A percentile compares a stretch with the other conserved stretches of the same genome.
These are phyloP conservation scores for Felis chaus DNA, from an alignment of 2,113 vertebrate genomes.

Conservation along the genomic window DNA sequence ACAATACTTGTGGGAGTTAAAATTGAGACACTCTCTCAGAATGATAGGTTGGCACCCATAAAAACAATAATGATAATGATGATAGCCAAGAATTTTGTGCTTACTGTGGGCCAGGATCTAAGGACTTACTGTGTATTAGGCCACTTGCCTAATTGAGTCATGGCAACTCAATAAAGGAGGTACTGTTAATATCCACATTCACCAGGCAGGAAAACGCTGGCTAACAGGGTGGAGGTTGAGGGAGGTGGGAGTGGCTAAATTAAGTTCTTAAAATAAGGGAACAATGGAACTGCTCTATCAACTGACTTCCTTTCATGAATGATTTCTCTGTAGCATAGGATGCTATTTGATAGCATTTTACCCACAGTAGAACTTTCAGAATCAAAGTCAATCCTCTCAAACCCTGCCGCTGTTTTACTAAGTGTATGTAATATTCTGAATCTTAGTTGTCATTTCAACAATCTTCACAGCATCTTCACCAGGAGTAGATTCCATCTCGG, in stretches of 20 bases:
- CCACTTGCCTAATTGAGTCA: background rate
- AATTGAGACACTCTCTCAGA: conserved; percentile 40
- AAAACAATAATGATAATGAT: background rate
- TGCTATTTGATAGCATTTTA: background rate
- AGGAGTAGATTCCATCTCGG: background rate
- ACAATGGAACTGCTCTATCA: background rate
- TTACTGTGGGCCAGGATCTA: background rate
- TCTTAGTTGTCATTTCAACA: background rate
- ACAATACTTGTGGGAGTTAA: conserved; percentile 53
- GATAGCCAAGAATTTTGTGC: background rate
- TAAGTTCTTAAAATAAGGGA: background rate
- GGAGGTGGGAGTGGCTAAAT: background rate
- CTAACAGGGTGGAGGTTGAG: background rate
- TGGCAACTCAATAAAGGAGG: background rate
- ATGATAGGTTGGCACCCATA: background rate
- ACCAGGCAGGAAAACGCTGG: background rate
- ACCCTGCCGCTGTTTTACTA: background rate
- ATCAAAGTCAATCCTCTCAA: background rate
- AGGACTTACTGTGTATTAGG: background rate
- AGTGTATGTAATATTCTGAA: background rate
- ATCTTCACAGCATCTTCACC: background rate
- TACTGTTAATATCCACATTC: background rate
- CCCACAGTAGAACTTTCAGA: background rate
- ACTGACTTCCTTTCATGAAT: background rate
- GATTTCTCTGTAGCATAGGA: background rate